These are phyloP conservation scores for Aromia moschata DNA, from an alignment of 2,888 invertebrate genomes.

Conservation along the genomic window DNA sequence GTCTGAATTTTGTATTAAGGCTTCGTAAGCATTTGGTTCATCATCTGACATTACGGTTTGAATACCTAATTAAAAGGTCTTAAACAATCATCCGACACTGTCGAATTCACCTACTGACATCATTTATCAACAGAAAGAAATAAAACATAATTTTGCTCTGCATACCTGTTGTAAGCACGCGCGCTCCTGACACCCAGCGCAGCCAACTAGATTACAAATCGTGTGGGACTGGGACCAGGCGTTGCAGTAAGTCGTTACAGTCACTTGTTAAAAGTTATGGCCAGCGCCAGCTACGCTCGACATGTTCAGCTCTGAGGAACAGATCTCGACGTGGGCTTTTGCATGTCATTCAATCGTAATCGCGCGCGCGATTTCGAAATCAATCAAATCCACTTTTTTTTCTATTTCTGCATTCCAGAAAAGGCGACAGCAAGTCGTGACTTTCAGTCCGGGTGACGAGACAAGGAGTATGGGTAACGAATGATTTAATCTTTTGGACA, in stretches of 20 bases:
- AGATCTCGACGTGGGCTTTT: constrained; percentile 26
- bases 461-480: too few relatives aligned
- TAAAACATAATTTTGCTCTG: too few relatives aligned
- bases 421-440: constrained; percentile 7
- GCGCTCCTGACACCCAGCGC: constrained; percentile 9
- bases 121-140: too few relatives aligned
- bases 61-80: too few relatives aligned
- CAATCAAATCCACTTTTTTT: constrained; percentile 17
- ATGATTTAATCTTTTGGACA: too few relatives aligned
- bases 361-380: constrained; percentile 9
- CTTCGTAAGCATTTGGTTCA: too few relatives aligned
- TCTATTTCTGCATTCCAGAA: constrained; percentile 3
- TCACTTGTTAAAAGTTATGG: constrained; percentile 21
- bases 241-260: constrained; percentile 31
- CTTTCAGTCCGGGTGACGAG: too few relatives aligned
- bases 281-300: constrained; percentile 3
- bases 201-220: constrained; percentile 25
- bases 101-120: too few relatives aligned
- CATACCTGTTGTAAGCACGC: neutral
- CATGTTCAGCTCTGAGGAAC: constrained; percentile 13
- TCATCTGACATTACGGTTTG: too few relatives aligned
- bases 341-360: constrained; percentile 31
- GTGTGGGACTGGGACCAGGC: constrained; percentile 29
- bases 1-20: too few relatives aligned
- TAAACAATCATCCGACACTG: too few relatives aligned